phyloP scores from a whole-genome alignment of 2,113 vertebrate species.

The Tringa solitaria region DNA sequence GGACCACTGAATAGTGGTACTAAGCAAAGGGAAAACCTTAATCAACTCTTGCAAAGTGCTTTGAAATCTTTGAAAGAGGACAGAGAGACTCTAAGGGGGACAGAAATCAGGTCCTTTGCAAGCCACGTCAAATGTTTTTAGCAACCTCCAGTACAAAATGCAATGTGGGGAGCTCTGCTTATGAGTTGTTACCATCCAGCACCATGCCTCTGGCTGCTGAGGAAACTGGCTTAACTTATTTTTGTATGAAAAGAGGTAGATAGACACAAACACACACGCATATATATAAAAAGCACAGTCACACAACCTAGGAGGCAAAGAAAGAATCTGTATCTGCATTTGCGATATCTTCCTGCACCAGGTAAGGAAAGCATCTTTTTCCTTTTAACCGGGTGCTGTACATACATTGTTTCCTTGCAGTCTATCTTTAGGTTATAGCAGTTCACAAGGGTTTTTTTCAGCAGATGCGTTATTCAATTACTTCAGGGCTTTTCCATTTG shows the following conservation, averaged over 20 bases:
- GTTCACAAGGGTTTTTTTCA: constrained; percentile 50
- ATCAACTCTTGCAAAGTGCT: neutral
- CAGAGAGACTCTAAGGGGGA: neutral
- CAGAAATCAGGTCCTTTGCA: neutral
- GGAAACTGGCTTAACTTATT: neutral
- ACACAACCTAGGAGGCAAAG: neutral
- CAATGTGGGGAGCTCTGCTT: neutral
- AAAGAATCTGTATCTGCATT: constrained; percentile 18
- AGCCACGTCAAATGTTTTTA: neutral
- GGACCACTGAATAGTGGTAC: neutral
- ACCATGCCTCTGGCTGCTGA: neutral
- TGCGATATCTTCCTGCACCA: constrained; percentile 4
- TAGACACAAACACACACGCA: neutral
- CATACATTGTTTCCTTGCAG: constrained; percentile 47
- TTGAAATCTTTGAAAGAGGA: neutral
- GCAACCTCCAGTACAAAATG: neutral
- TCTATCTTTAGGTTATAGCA: constrained; percentile 53
- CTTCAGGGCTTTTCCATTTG: constrained; percentile 71
- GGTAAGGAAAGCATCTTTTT: constrained; percentile 35
- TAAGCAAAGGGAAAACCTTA: neutral
- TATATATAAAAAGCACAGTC: neutral
- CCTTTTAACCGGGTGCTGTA: constrained; percentile 14
- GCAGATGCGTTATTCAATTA: constrained; percentile 73
- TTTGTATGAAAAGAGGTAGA: neutral
- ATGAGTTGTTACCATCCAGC: neutral